Evolutionary conservation across 2,113 vertebrate species (phyloP), one percentile per base, ranked within the genome.

Genomic region (Corythornis cristatus): DNA sequence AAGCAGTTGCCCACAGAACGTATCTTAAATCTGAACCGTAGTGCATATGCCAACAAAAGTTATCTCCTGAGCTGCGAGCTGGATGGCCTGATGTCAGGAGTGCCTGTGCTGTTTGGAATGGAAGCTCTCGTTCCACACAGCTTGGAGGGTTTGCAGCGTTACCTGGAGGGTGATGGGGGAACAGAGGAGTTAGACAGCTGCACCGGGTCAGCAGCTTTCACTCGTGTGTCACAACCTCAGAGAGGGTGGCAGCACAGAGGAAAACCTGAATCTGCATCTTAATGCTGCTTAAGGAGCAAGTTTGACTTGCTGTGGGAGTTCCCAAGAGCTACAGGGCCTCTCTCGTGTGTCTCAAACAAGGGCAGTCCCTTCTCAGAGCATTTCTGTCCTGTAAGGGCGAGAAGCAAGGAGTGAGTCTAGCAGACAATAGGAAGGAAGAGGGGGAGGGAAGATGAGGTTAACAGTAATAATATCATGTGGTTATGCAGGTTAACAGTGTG

Each of bases 1-100:
- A 97, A 93, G 90, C 95, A 90, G 84, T 90, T 97, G 96, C 95
- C 95, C 97, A 77, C 96, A 96, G 94, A 97, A 70, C 78, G 66
- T 95, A 96, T 97, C 95, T 97, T 89, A 97, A 77, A 81, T 95
- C 96, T 93, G 80, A 95, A 50, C 89, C 67, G 56, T 0, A 5
- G 25, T 25, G 65, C 20, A 14, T 73, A n/a, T 86, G 95, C 96
- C 96, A 96, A 66, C 83, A 74, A 70, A 89, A 97, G 93, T 83
- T 84, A 92, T 89, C 11, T 0, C 86, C 72, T 76, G n/a, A 76
- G 78, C 76, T 94, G 83, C 74, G 91, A 70, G 70, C 72, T 89
- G 87, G 96, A 87, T 85, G 93, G 53, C 81, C 94, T 5, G 8
- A 18, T 76, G 77, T 90, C 85, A 91, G 82, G 92, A 95, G 67